Base-by-base conservation (phyloP, 2,113 vertebrate species). In the Litocranius walleri region DNA sequence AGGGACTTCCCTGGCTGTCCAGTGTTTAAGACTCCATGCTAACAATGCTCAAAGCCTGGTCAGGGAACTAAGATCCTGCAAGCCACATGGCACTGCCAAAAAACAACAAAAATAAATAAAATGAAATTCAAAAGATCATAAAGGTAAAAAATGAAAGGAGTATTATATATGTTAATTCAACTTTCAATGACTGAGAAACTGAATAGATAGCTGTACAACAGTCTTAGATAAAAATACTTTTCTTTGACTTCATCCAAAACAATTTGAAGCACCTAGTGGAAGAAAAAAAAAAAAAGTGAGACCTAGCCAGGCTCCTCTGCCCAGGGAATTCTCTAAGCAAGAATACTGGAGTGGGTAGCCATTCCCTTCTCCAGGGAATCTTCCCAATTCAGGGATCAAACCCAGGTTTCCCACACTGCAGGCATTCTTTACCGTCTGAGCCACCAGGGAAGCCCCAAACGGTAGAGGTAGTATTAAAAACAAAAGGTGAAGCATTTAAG, bases 191-290 rank as follows among this genome's bases (percentile, higher is more conserved):
- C 36, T 74, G 36, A 92, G 64, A 95, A 94, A 92, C 30, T 92
- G 61, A 93, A 17, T 6, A 90, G 88, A 23, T n/a, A 94, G 91
- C 23, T 83, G 4, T 83, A 48, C 67, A 74, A 74, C 6, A 90
- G 62, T 86, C n/a, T 94, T 61, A 74, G 40, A 13, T 92, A 54
- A 87, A 98, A 96, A 71, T 83, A 89, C 54, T 81, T 81, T 80
- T 80, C 71, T 93, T 97, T 95, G 48, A 91, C 83, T 98, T 91
- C 96, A 86, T 33, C 82, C 62, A 52, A 95, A 93, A 59, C 4
- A 89, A 91, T 95, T 90, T 97, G 85, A 95, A 97, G 81, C 45
- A 74, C 23, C 82, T 88, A 40, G n/a, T 40, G n/a, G 19, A 71
- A 40, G 19, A 23, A 71, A 36, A 67, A 71, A 36, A 67, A 71